phyloP scores from a whole-genome alignment of 2,113 vertebrate genomes.

The Coracopsis vasa region DNA sequence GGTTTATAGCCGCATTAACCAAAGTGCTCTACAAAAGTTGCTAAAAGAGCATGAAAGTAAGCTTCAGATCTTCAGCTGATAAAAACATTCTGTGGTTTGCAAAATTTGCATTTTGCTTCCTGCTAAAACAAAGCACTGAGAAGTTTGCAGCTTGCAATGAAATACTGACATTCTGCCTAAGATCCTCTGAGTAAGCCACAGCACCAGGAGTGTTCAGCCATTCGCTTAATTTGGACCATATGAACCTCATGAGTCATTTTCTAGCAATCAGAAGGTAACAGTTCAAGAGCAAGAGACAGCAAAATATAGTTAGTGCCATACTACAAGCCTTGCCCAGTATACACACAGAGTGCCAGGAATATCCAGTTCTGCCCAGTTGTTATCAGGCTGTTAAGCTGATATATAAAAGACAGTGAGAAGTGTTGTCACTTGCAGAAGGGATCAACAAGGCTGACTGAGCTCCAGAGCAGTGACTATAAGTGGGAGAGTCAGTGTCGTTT shows the following conservation, averaged over 20 bases:
- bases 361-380: constrained; percentile 23
- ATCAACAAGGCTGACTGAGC: constrained; percentile 23
- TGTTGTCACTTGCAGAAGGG: constrained; percentile 48
- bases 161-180: background rate
- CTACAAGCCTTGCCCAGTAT: background rate
- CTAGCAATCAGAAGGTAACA: background rate
- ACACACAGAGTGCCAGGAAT: background rate
- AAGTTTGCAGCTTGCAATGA: background rate
- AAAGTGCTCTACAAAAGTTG: background rate
- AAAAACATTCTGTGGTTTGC: background rate
- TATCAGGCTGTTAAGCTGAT: constrained; percentile 48
- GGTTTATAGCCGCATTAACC: background rate
- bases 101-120: background rate
- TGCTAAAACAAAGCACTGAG: background rate
- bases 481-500: background rate
- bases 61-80: background rate
- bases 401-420: constrained; percentile 53
- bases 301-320: background rate
- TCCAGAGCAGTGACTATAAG: background rate
- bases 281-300: background rate
- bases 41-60: background rate
- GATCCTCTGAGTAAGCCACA: background rate
- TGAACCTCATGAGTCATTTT: background rate
- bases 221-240: background rate
- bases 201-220: background rate